A percentile compares a stretch with the other conserved stretches of the same genome.
Evolutionary conservation across 2,797 vertebrate genomes (phyloP).

Genomic region (Poecilia gillii): DNA sequence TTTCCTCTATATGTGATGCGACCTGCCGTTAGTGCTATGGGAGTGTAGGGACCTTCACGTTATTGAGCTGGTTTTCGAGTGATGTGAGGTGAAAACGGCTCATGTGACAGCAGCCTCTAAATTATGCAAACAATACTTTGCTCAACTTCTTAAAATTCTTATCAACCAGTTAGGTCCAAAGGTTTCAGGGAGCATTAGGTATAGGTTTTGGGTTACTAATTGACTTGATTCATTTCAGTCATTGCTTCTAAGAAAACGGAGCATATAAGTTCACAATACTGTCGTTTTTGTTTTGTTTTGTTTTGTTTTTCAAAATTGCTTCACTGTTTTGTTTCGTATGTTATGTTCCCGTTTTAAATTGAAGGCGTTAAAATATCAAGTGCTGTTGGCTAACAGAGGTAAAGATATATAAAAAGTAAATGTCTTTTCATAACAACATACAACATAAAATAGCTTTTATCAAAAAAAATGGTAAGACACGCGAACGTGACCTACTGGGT

Average conservation of each 20-base stretch:
- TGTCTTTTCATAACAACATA: neutral
- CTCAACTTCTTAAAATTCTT: slow-evolving; percentile 25
- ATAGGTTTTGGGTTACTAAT: slow-evolving; percentile 32
- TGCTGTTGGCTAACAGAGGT: neutral
- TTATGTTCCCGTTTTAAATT: neutral
- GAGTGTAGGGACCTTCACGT: neutral
- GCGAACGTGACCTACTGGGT: neutral
- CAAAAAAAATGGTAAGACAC: neutral
- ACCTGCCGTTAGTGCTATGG: neutral
- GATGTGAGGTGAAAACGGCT: slow-evolving; percentile 42
- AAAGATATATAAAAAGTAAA: neutral
- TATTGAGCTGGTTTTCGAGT: slow-evolving; percentile 9
- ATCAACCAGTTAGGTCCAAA: slow-evolving; percentile 46
- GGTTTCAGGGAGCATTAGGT: slow-evolving; percentile 17
- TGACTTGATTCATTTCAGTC: slow-evolving; percentile 18
- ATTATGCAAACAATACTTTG: slow-evolving; percentile 49
- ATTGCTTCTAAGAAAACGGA: slow-evolving; percentile 16
- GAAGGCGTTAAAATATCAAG: neutral
- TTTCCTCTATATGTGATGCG: neutral
- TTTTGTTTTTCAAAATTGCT: neutral
- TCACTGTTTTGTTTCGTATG: neutral
- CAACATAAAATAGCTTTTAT: neutral
- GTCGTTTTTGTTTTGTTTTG: no score
- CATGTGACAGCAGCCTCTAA: slow-evolving; percentile 30
- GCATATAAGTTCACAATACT: neutral